Conservation (phyloP, 1,140 invertebrate genomes). For the Calephelis virginiensis region DNA sequence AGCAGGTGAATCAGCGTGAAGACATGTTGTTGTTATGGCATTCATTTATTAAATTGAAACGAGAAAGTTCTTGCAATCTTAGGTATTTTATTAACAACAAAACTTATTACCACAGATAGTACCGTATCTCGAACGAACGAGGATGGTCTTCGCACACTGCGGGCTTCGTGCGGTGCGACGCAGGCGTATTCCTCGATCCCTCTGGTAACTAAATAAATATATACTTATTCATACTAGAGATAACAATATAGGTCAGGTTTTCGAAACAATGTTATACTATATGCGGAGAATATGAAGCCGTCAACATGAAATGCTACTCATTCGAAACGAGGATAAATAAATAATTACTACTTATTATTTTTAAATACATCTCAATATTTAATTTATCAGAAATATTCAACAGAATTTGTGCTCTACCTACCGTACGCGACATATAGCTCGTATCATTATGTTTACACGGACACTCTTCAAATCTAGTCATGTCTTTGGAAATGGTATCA, state of each 20-base stretch:
- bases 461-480: not conserved
- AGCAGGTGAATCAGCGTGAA: too few species aligned
- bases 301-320: conserved; percentile 26
- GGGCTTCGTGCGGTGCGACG: not conserved
- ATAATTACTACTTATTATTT: conserved; percentile 17
- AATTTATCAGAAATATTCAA: conserved; percentile 17
- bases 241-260: conserved; percentile 27
- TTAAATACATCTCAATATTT: conserved; percentile 5
- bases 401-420: conserved; percentile 21
- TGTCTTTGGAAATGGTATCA: not conserved
- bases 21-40: not conserved
- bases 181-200: not conserved
- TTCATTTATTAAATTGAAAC: conserved; percentile 28
- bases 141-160: not conserved
- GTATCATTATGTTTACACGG: not conserved
- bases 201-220: conserved; percentile 20
- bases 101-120: conserved; percentile 33
- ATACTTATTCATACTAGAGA: conserved; percentile 19
- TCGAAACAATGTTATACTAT: conserved; percentile 24
- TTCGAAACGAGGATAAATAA: conserved; percentile 19
- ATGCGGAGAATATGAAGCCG: conserved; percentile 26
- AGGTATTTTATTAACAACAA: conserved; percentile 59
- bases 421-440: not conserved
- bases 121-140: conserved; percentile 9
- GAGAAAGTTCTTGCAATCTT: conserved; percentile 28